Conservation (phyloP, 64 coral and sea anemone species). For the Montipora foliosa region DNA sequence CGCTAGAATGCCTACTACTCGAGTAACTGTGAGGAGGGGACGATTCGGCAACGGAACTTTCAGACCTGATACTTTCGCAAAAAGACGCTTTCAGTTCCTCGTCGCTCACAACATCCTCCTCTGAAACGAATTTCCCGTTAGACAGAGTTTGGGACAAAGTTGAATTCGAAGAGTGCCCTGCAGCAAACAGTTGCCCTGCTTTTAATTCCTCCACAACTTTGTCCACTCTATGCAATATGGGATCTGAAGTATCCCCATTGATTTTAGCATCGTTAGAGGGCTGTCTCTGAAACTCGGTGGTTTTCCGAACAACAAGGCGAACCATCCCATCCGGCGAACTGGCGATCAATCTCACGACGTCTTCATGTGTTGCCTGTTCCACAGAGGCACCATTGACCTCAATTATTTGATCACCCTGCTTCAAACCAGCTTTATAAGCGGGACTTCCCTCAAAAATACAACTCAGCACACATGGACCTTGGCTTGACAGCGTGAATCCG, state of each 20-base stretch:
- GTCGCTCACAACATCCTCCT: slow-evolving; percentile 91
- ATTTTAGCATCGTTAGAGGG: slow-evolving; percentile 10
- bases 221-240: slow-evolving; percentile 91
- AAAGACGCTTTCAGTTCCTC: slow-evolving; percentile 92
- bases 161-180: slow-evolving; percentile 8
- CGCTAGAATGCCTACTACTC: slow-evolving; percentile 39
- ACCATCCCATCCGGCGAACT: slow-evolving; percentile 80
- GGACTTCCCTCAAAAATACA: slow-evolving; percentile 92
- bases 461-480: slow-evolving; percentile 94
- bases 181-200: slow-evolving; percentile 67
- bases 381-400: slow-evolving; percentile 92
- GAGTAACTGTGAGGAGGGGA: slow-evolving; percentile 41
- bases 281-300: slow-evolving; percentile 10
- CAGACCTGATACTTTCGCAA: slow-evolving; percentile 72
- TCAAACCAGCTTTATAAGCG: slow-evolving; percentile 88
- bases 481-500: slow-evolving; percentile 94
- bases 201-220: slow-evolving; percentile 94
- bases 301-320: slow-evolving; percentile 78
- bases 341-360: slow-evolving; percentile 92
- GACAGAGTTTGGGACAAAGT: slow-evolving; percentile 24
- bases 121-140: slow-evolving; percentile 70
- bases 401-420: slow-evolving; percentile 88
- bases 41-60: slow-evolving; percentile 44
- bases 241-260: slow-evolving; percentile 46
- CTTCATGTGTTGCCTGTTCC: slow-evolving; percentile 79